Base-by-base conservation (phyloP, 2,888 invertebrate genomes). In the Saturnia japonica region DNA sequence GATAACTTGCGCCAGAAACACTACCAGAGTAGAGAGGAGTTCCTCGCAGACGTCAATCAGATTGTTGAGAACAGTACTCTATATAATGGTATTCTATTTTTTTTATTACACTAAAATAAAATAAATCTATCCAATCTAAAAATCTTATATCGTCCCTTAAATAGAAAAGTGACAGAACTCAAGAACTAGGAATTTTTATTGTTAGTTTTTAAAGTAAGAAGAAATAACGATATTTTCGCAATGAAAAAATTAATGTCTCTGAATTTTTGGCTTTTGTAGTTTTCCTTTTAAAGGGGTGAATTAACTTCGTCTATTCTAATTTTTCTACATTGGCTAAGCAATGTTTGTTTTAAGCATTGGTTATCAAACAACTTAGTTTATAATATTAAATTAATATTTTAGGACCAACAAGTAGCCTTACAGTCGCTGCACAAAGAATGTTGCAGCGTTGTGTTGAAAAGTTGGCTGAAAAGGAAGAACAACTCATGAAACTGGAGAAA, bases 11-110 rank as follows among this genome's bases (percentile, higher is more conserved):
- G 98, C 0, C 96, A 97, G 85, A 97, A 97, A 79, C 97, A 97
- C 79, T 99, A 99, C 87, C 98, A 98, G 83, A 98, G 97, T 77
- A 95, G 99, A n/a, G 99, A 99, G 86, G 98, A 98, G 78, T 99
- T 99, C 89, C 93, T 99, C 0, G 96, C 97, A 0, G 99, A 99
- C 89, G 97, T 99, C 1, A 97, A 98, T 90, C 98, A 98, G 88
- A 99, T 99, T 77, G 97, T 99, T 0, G 98, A 99, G 83, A 99
- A 99, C 91, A 99, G 99, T 14, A 96, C 96, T 7, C 90, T 98
- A 1, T 99, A 99, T 84, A 99, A 99, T 90, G 99, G 98, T 54
- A 54, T 54, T 47, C 47, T 47, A 47, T 19, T 19, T 6, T 54
- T 22, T 54, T 51, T 2, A 51, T 51, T 51, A 51, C 19, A 8